phyloP scores from a whole-genome alignment of 2,113 vertebrate genomes.

The Gobius niger region DNA sequence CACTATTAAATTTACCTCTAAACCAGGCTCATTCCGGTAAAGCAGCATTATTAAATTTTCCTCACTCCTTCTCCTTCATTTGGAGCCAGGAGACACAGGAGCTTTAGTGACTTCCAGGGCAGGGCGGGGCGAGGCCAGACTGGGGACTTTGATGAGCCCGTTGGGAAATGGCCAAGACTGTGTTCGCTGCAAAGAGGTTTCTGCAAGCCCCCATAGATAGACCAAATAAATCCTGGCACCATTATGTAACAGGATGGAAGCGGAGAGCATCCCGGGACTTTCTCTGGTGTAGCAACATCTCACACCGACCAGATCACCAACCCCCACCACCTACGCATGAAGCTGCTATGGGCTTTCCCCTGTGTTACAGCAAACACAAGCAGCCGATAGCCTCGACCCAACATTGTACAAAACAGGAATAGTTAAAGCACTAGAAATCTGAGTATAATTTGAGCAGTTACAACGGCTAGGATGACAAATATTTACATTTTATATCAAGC shows the following conservation, averaged over 20 bases:
- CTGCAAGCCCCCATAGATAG: constrained; percentile 50
- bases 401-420: too few relatives aligned
- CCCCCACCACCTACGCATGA: background rate
- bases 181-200: constrained; percentile 59
- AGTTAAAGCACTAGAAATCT: too few relatives aligned
- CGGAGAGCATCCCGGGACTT: constrained; percentile 25
- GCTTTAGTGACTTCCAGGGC: constrained; percentile 14
- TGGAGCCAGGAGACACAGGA: constrained; percentile 20
- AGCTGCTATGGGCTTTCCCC: background rate
- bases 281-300: constrained; percentile 45
- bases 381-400: background rate
- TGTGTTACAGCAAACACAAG: background rate
- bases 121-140: constrained; percentile 11
- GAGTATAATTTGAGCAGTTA: too few relatives aligned
- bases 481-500: too few relatives aligned
- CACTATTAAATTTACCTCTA: constrained; percentile 5
- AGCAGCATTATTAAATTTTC: constrained; percentile 23
- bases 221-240: constrained; percentile 59
- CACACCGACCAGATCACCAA: constrained; percentile 2
- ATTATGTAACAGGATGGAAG: constrained; percentile 51
- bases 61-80: constrained; percentile 11
- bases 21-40: constrained; percentile 22
- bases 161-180: constrained; percentile 34
- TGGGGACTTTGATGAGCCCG: constrained; percentile 21
- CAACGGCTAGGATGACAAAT: too few relatives aligned